phyloP scores from a whole-genome alignment of 2,888 invertebrate genomes.

The Perizoma flavofasciatum region DNA sequence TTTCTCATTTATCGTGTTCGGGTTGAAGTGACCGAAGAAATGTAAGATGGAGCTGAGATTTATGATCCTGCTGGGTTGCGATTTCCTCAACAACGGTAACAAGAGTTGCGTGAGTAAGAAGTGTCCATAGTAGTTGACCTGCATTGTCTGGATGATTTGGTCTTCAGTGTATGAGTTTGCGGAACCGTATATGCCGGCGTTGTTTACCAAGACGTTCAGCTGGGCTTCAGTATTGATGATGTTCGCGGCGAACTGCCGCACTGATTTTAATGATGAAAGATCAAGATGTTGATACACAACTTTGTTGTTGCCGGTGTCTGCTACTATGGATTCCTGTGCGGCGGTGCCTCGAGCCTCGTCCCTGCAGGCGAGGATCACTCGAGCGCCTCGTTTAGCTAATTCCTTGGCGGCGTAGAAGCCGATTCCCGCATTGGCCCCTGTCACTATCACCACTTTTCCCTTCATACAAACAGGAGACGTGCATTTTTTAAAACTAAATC shows the following conservation, averaged over 20 bases:
- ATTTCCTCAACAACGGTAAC: slow-evolving; percentile 49
- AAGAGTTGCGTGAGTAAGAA: slow-evolving; percentile 74
- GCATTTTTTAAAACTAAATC: slow-evolving; percentile 20
- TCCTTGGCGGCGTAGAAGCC: slow-evolving; percentile 89
- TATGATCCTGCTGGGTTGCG: slow-evolving; percentile 47
- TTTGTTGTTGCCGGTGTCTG: slow-evolving; percentile 44
- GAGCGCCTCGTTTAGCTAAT: slow-evolving; percentile 87
- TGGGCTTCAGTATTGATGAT: slow-evolving; percentile 70
- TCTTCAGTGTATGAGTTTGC: slow-evolving; percentile 78
- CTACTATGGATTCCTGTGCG: slow-evolving; percentile 56
- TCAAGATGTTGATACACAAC: slow-evolving; percentile 68
- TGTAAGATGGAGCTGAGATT: slow-evolving; percentile 82
- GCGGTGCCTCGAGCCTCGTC: slow-evolving; percentile 86
- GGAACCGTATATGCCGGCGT: slow-evolving; percentile 77
- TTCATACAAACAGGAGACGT: slow-evolving; percentile 68
- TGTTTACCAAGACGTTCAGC: slow-evolving; percentile 84
- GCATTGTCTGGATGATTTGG: slow-evolving; percentile 84
- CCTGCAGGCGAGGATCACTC: slow-evolving; percentile 91
- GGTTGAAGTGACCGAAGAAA: slow-evolving; percentile 41
- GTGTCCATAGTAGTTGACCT: slow-evolving; percentile 84
- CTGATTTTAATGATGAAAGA: slow-evolving; percentile 76
- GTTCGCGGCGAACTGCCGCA: slow-evolving; percentile 83
- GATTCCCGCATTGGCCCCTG: slow-evolving; percentile 92
- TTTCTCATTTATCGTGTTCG: slow-evolving; percentile 40
- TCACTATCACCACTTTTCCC: slow-evolving; percentile 91